These are phyloP conservation scores for Aphelenchoides avenae DNA, from an alignment of 1,140 invertebrate species.

Conservation along the genomic window DNA sequence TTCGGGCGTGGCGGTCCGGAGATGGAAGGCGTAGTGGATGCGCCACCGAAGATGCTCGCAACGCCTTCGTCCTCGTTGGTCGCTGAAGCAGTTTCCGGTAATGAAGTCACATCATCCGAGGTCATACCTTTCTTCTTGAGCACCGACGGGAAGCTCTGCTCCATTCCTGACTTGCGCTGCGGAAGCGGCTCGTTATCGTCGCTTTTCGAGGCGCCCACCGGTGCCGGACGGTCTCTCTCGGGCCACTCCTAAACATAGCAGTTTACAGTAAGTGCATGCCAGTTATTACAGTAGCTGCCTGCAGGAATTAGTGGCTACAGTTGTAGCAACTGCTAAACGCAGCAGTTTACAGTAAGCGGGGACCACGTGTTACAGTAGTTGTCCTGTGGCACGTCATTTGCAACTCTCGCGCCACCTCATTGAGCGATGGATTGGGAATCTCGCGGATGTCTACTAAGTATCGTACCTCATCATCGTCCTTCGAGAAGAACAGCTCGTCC, in stretches of 20 bases:
- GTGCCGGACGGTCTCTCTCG: too few species aligned
- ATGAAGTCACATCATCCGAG: background rate
- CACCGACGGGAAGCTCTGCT: constrained; percentile 52
- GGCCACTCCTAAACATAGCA: too few species aligned
- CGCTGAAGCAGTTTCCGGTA: constrained; percentile 21
- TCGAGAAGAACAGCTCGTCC: constrained; percentile 47
- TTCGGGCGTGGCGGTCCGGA: constrained; percentile 15
- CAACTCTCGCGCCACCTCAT: too few species aligned
- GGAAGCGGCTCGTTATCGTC: constrained; percentile 23
- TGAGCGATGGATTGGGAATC: too few species aligned
- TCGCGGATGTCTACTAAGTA: background rate
- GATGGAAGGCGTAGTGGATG: constrained; percentile 25
- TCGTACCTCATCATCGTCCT: constrained; percentile 45
- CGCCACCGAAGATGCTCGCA: constrained; percentile 47
- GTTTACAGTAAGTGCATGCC: too few species aligned
- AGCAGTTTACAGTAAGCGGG: too few species aligned
- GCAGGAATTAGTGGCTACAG: too few species aligned
- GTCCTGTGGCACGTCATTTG: too few species aligned
- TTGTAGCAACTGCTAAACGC: too few species aligned
- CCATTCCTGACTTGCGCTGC: constrained; percentile 41
- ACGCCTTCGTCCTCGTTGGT: constrained; percentile 44
- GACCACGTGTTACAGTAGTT: too few species aligned
- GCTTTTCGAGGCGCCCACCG: too few species aligned
- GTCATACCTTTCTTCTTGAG: constrained; percentile 34
- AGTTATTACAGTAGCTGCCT: too few species aligned